Percentiles rank a stretch among this genome's conserved stretches.
phyloP scores from a whole-genome alignment of 2,113 vertebrate species.

The Ageneiosus marmoratus region DNA sequence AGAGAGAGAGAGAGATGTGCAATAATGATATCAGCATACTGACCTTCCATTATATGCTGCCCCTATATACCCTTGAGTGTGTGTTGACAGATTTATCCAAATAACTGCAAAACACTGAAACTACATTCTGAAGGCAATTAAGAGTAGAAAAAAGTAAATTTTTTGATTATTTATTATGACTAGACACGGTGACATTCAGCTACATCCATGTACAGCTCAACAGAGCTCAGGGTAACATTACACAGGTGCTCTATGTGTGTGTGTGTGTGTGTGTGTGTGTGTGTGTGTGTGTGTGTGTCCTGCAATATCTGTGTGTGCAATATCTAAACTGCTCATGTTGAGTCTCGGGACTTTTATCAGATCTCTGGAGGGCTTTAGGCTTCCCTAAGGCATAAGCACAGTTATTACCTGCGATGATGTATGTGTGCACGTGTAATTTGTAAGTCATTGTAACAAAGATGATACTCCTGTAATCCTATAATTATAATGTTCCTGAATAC shows the following conservation, averaged over 20 bases:
- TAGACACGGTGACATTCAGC: neutral
- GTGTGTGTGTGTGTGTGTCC: neutral
- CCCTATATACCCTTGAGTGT: neutral
- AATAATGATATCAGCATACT: neutral
- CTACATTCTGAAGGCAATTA: neutral
- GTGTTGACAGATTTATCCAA: neutral
- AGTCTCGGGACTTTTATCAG: constrained; percentile 23
- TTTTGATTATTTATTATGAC: neutral
- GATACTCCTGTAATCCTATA: neutral
- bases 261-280: neutral
- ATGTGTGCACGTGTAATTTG: neutral
- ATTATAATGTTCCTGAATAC: too few relatives aligned
- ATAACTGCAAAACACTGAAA: neutral
- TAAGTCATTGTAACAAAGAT: neutral
- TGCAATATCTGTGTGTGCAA: neutral
- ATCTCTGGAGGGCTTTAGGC: neutral
- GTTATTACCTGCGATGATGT: constrained; percentile 9
- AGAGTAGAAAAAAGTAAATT: too few relatives aligned
- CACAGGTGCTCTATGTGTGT: constrained; percentile 3
- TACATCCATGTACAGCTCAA: neutral
- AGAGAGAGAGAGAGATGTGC: neutral
- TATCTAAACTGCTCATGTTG: neutral
- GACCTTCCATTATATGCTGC: neutral
- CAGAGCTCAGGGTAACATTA: neutral
- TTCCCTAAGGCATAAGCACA: neutral